Percentiles rank a stretch among this genome's conserved stretches.
phyloP scores from a whole-genome alignment of 2,888 invertebrate species.

The Xiphydria camelus region DNA sequence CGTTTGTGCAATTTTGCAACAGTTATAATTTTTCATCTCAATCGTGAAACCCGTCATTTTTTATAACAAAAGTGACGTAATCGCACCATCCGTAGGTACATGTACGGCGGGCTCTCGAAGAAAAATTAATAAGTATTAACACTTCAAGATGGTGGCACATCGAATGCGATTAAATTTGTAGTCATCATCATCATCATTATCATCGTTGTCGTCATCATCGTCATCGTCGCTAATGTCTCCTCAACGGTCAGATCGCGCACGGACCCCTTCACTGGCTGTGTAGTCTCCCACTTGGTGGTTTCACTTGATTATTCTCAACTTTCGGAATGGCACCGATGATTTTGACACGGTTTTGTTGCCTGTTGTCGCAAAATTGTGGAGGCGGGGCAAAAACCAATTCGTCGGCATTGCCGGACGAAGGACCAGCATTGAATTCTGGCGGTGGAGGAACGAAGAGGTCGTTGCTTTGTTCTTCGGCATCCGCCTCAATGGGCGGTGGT shows the following conservation, averaged over 20 bases:
- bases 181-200: background rate
- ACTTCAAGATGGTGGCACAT: slow-evolving; percentile 1
- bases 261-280: slow-evolving; percentile 55
- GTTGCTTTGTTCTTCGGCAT: slow-evolving; percentile 70
- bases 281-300: slow-evolving; percentile 60
- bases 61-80: too few species aligned
- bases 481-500: slow-evolving; percentile 77
- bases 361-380: slow-evolving; percentile 85
- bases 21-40: too few species aligned
- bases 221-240: background rate
- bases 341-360: slow-evolving; percentile 66
- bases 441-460: slow-evolving; percentile 64
- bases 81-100: too few species aligned
- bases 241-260: background rate
- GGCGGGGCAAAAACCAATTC: slow-evolving; percentile 80
- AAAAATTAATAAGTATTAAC: slow-evolving; percentile 4
- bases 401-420: slow-evolving; percentile 55
- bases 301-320: slow-evolving; percentile 51
- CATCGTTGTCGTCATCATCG: slow-evolving; percentile 1
- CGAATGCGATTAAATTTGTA: background rate
- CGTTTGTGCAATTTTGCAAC: too few species aligned
- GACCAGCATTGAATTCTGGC: slow-evolving; percentile 62
- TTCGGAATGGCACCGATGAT: slow-evolving; percentile 86
- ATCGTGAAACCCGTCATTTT: too few species aligned
- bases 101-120: too few species aligned